Percentiles rank a stretch among this genome's conserved stretches.
These are phyloP conservation scores for Anastatus disparis DNA, from an alignment of 1,140 invertebrate species.

Conservation along the genomic window DNA sequence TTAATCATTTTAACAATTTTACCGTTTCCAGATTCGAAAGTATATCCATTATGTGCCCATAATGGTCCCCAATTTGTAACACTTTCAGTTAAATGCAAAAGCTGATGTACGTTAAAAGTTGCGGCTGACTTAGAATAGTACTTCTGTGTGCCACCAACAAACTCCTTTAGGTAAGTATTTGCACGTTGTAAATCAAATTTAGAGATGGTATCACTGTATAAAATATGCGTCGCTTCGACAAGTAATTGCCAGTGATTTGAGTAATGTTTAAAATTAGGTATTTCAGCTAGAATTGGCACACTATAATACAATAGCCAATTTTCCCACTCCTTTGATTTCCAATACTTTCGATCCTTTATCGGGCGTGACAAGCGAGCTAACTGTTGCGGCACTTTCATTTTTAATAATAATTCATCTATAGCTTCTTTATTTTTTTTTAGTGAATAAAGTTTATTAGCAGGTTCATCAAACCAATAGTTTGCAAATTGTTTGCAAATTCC, in stretches of 20 bases:
- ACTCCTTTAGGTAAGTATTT: too few relatives aligned
- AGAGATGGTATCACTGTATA: not conserved
- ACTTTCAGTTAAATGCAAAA: too few relatives aligned
- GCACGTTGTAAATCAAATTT: not conserved
- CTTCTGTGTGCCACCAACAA: too few relatives aligned
- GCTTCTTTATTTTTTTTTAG: not conserved
- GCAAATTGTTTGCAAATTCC: constrained; percentile 12
- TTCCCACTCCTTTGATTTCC: too few relatives aligned
- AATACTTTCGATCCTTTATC: not conserved
- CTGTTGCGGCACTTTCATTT: not conserved
- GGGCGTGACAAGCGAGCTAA: not conserved
- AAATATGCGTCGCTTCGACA: not conserved
- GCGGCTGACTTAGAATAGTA: too few relatives aligned
- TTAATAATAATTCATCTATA: not conserved
- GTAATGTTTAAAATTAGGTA: not conserved
- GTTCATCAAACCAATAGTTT: constrained; percentile 15
- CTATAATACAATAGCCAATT: too few relatives aligned
- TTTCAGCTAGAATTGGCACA: not conserved
- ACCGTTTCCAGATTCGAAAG: too few relatives aligned
- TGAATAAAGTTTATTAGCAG: not conserved
- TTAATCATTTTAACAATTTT: too few relatives aligned
- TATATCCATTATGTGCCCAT: too few relatives aligned
- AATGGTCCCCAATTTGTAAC: too few relatives aligned
- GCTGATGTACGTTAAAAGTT: too few relatives aligned
- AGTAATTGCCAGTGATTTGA: not conserved